Percentiles rank a stretch among this genome's conserved stretches.
Conservation (phyloP, 1,140 invertebrate species). For the Agraylea sexmaculata region DNA sequence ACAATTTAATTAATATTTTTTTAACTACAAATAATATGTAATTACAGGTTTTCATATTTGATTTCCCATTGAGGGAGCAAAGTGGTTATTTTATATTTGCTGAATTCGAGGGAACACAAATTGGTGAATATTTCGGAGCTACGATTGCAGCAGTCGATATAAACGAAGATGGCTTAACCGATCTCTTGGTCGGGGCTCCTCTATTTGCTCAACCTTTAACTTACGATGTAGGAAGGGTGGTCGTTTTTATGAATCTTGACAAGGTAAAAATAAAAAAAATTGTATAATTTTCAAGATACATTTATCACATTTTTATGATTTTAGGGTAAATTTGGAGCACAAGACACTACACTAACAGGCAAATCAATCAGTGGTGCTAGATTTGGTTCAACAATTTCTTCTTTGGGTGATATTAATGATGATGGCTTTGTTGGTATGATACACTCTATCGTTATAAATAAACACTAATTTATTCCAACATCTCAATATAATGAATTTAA, state of each 20-base stretch:
- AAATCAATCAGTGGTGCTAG: constrained; percentile 36
- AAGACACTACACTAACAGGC: constrained; percentile 25
- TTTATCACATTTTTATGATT: too few species aligned
- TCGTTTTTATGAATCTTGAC: constrained; percentile 41
- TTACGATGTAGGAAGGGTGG: constrained; percentile 48
- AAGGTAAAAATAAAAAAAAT: constrained; percentile 26
- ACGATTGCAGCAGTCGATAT: constrained; percentile 55
- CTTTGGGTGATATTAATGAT: constrained; percentile 52
- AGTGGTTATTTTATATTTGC: constrained; percentile 24
- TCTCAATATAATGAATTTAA: too few species aligned
- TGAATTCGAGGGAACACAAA: constrained; percentile 43
- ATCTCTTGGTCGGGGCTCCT: constrained; percentile 74
- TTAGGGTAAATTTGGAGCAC: constrained; percentile 18
- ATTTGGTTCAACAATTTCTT: constrained; percentile 48
- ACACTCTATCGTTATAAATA: constrained; percentile 1
- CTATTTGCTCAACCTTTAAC: constrained; percentile 40
- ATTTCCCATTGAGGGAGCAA: constrained; percentile 23
- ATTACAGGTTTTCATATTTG: constrained; percentile 31
- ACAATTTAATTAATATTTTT: constrained; percentile 22
- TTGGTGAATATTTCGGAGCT: constrained; percentile 69
- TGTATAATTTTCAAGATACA: constrained; percentile 2
- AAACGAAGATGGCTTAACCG: constrained; percentile 55
- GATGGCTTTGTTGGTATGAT: constrained; percentile 49
- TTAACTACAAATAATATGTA: constrained; percentile 22
- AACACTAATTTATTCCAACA: too few species aligned